These are phyloP conservation scores for Hyalella azteca DNA, from an alignment of 2,888 invertebrate species.

Conservation along the genomic window DNA sequence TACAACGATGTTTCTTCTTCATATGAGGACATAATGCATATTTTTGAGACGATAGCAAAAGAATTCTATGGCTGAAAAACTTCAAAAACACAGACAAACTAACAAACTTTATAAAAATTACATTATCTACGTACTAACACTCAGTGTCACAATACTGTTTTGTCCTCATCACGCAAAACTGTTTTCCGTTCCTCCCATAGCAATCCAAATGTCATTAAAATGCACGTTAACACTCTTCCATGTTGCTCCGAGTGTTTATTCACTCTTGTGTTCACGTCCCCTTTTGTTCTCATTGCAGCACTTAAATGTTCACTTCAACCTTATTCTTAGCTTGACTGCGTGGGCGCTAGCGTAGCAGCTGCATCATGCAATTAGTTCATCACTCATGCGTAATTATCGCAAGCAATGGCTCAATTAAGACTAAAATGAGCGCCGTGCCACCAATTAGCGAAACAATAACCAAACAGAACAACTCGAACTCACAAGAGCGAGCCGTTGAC, in stretches of 20 bases:
- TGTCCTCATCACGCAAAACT: not conserved
- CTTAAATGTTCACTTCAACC: no score
- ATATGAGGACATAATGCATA: no score
- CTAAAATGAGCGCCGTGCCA: constrained; percentile 31
- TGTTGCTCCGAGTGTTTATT: not conserved
- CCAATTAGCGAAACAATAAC: constrained; percentile 22
- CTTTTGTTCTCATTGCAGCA: not conserved
- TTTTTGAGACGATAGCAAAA: no score
- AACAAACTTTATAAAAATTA: no score
- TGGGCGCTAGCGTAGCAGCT: not conserved
- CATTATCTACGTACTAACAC: no score
- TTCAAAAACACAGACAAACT: no score
- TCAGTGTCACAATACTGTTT: not conserved
- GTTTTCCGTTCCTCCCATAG: not conserved
- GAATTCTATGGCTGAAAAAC: no score
- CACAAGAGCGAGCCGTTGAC: no score
- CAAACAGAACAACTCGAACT: not conserved
- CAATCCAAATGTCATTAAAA: not conserved
- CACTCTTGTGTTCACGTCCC: not conserved
- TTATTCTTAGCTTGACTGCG: no score
- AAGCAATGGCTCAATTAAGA: constrained; percentile 21
- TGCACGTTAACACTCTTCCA: not conserved
- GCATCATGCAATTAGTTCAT: constrained; percentile 16
- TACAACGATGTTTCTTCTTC: no score
- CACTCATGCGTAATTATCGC: constrained; percentile 17